Conservation (phyloP, 2,888 invertebrate genomes). For the Nephrocerus scutellatus region DNA sequence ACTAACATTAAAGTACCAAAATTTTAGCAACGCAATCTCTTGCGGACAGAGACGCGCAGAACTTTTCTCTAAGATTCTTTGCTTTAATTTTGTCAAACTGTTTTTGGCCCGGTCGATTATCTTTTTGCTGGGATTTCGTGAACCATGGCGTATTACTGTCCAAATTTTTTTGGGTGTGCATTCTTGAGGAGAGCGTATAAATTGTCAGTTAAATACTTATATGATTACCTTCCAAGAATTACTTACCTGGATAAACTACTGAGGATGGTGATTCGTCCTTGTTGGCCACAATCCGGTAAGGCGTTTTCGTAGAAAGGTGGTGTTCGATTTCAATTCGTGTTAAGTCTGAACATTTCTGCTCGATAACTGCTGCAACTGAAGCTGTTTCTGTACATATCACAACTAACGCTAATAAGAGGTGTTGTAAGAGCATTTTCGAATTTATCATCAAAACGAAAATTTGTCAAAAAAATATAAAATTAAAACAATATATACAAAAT, state of each 20-base stretch:
- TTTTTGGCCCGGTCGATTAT: constrained; percentile 53
- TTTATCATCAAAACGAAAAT: constrained; percentile 12
- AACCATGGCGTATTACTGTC: constrained; percentile 71
- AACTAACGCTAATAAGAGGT: constrained; percentile 13
- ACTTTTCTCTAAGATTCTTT: constrained; percentile 40
- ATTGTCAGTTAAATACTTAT: constrained; percentile 3
- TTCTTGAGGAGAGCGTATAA: constrained; percentile 44
- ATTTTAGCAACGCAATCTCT: constrained; percentile 45
- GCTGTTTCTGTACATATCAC: constrained; percentile 17
- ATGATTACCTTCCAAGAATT: neutral
- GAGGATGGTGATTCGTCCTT: constrained; percentile 53
- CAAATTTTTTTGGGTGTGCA: constrained; percentile 63
- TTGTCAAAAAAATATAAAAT: constrained; percentile 11
- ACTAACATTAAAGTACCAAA: constrained; percentile 56
- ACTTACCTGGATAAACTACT: constrained; percentile 55
- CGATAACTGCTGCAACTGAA: constrained; percentile 17
- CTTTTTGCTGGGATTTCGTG: constrained; percentile 61
- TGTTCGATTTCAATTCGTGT: constrained; percentile 46
- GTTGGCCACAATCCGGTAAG: constrained; percentile 65
- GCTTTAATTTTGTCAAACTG: constrained; percentile 47
- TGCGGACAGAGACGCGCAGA: constrained; percentile 50
- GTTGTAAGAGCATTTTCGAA: constrained; percentile 17
- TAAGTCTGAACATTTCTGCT: constrained; percentile 26
- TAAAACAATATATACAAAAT: neutral
- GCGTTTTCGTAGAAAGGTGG: constrained; percentile 62